Conservation (phyloP, 2,888 invertebrate genomes). For the Limnephilus auricula region DNA sequence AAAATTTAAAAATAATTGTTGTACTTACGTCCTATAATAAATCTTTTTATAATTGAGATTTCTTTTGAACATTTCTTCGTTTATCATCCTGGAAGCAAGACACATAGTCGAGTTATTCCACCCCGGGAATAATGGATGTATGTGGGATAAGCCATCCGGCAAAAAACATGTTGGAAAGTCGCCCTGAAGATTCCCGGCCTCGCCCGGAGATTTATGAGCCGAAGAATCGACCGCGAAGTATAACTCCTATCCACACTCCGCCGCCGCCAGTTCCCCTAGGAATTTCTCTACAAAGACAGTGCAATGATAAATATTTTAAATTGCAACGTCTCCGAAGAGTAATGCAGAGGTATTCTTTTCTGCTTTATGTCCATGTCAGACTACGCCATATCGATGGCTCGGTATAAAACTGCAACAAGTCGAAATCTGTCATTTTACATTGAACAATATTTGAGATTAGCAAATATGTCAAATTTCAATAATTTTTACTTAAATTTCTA, state of each 20-base stretch:
- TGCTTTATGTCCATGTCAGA: background rate
- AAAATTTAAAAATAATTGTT: background rate
- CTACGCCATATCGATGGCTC: too few relatives aligned
- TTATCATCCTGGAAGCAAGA: background rate
- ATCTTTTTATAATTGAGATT: background rate
- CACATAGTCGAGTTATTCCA: conserved; percentile 13
- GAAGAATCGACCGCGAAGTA: background rate
- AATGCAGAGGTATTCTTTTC: background rate
- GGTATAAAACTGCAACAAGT: too few relatives aligned
- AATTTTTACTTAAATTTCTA: too few relatives aligned
- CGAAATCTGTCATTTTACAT: too few relatives aligned
- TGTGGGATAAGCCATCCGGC: conserved; percentile 38
- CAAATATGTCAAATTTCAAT: too few relatives aligned
- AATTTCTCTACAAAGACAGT: background rate
- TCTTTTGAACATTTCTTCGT: background rate
- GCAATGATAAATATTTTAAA: conserved; percentile 2
- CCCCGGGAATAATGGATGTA: conserved; percentile 37
- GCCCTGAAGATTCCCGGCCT: conserved; percentile 12
- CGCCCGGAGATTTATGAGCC: conserved; percentile 3
- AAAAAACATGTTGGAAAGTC: conserved; percentile 39
- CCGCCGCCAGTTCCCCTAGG: background rate
- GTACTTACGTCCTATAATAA: background rate
- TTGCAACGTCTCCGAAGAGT: background rate
- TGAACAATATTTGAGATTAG: too few relatives aligned
- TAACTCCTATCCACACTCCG: conserved; percentile 2